Evolutionary conservation across 2,797 vertebrate species (phyloP).

Genomic region (Halcyon smyrnensis): DNA sequence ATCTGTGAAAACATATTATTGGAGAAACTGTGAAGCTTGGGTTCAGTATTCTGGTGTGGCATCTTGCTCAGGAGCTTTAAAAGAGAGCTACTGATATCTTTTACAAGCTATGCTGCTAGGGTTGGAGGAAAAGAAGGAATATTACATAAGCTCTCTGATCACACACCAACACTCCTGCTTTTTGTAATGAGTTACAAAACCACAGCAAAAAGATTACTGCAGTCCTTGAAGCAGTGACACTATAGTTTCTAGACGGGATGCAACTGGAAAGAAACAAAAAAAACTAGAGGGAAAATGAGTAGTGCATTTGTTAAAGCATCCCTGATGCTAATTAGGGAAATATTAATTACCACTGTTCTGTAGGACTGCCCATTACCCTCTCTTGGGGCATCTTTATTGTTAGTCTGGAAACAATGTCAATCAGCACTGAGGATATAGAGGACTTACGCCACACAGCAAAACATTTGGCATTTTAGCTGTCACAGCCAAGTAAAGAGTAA

Average conservation of each 20-base stretch:
- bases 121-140: neutral
- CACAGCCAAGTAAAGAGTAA: neutral
- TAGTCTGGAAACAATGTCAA: neutral
- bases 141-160: neutral
- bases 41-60: neutral
- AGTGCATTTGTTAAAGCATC: neutral
- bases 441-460: neutral
- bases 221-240: neutral
- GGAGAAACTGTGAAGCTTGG: neutral
- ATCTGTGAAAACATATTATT: neutral
- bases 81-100: neutral
- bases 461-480: neutral
- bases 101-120: neutral
- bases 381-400: neutral
- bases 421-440: neutral
- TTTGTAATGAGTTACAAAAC: neutral
- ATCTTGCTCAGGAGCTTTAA: neutral
- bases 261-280: neutral
- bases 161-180: neutral
- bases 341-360: neutral
- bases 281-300: neutral
- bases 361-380: neutral
- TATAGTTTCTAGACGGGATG: neutral
- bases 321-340: neutral
- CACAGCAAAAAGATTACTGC: neutral